A percentile compares a stretch with the other conserved stretches of the same genome.
These are phyloP conservation scores for Sinodicranocentrus sp. DNA, from an alignment of 2,888 invertebrate genomes.

Conservation along the genomic window DNA sequence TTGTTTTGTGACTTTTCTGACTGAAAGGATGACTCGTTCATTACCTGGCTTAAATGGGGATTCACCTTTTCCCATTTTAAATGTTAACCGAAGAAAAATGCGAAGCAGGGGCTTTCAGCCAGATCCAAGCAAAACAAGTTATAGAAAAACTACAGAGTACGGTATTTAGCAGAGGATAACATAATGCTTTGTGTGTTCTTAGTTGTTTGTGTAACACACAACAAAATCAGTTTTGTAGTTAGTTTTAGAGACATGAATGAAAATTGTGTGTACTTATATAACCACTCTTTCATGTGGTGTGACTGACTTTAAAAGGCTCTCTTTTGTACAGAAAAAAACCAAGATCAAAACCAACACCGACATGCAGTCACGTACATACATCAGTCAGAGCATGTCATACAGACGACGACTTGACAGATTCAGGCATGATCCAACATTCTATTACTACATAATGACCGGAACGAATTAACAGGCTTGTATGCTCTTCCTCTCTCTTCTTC, in stretches of 20 bases:
- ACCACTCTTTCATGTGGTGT: constrained; percentile 3
- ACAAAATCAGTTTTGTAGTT: not conserved
- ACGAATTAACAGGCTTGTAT: constrained; percentile 57
- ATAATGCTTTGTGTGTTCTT: constrained; percentile 13
- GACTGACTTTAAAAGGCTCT: not conserved
- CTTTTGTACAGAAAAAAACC: constrained; percentile 32
- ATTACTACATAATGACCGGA: constrained; percentile 58
- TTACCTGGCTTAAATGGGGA: constrained; percentile 22
- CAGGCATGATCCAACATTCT: constrained; percentile 60
- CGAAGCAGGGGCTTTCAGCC: too few relatives aligned
- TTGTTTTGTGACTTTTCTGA: constrained; percentile 35
- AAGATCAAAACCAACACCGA: constrained; percentile 47
- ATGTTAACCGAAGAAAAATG: constrained; percentile 21
- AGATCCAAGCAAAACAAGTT: not conserved
- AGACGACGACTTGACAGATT: constrained; percentile 49
- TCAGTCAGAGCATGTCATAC: constrained; percentile 29
- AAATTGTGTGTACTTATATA: not conserved
- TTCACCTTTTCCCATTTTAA: constrained; percentile 36
- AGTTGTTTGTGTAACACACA: constrained; percentile 8
- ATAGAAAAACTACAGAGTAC: not conserved
- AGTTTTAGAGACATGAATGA: constrained; percentile 23
- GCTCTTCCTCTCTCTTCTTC: not conserved
- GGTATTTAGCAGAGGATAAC: constrained; percentile 13
- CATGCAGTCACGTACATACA: constrained; percentile 41
- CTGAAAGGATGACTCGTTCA: constrained; percentile 11